Base-by-base conservation (phyloP, 2,888 invertebrate species). In the Tiphia femorata region DNA sequence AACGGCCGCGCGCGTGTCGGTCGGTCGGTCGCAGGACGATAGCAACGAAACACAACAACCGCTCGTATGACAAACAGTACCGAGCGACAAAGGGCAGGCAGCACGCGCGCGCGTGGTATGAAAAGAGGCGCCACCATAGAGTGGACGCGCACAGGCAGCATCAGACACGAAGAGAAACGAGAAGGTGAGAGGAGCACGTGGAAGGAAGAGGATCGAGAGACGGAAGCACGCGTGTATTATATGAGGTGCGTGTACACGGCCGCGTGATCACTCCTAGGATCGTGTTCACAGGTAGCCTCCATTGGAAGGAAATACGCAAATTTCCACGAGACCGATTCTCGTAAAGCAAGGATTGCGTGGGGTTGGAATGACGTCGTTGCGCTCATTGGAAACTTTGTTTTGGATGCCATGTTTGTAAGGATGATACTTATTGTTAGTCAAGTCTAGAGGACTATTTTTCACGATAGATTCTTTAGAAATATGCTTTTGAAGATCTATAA, bases 11-110 rank as follows among this genome's bases (percentile, higher is more conserved):
- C n/a, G n/a, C n/a, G n/a, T n/a, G n/a, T n/a, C n/a, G n/a, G n/a
- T n/a, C n/a, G n/a, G n/a, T n/a, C n/a, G n/a, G n/a, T n/a, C n/a
- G n/a, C n/a, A n/a, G n/a, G n/a, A 38, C 38, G 38, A 14, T 19
- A 21, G 21, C 40, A n/a, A 42, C 42, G 14, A 37, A n/a, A n/a
- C n/a, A 42, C 43, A 57, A 57, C 54, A 41, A 57, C 42, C 53
- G 43, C 35, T 42, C 47, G 57, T 47, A 57, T 54, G 57, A 57
- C 57, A 53, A 57, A 57, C 53, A 57, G 54, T 53, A 57, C 25
- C 54, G 52, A n/a, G 41, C 48, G 48, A 57, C 53, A 57, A 57
- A 57, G 57, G 57, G 44, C 47, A 33, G 21, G 30, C 40, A 41
- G 37, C 19, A 7, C 40, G n/a, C 19, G 12, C 5, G 25, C 25